Conservation (phyloP, 2,113 vertebrate species). For the Trematocara unimaculatum region DNA sequence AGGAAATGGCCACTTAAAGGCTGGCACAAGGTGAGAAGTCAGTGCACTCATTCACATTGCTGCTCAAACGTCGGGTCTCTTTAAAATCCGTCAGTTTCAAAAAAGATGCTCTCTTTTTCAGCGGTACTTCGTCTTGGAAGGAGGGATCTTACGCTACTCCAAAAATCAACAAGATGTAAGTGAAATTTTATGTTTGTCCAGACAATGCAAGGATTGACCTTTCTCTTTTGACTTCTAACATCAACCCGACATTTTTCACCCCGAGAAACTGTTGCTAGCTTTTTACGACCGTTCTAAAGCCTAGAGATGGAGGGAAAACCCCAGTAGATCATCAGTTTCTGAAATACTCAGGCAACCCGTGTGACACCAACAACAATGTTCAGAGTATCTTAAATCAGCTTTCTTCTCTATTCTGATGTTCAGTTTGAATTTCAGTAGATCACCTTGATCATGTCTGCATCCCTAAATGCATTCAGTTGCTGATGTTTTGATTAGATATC, state of each 20-base stretch:
- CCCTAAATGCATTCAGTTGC: not conserved
- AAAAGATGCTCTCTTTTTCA: constrained; percentile 30
- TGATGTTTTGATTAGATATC: not conserved
- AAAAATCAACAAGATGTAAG: constrained; percentile 87
- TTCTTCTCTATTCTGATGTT: not conserved
- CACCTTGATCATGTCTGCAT: not conserved
- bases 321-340: not conserved
- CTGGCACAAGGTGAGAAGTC: constrained; percentile 87
- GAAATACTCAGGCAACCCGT: not conserved
- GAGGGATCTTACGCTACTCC: constrained; percentile 81
- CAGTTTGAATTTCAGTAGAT: not conserved
- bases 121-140: constrained; percentile 88
- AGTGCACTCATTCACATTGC: rapidly evolving
- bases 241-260: not conserved
- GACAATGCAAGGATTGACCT: not conserved
- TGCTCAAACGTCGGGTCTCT: not conserved
- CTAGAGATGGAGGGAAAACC: not conserved
- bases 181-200: not conserved
- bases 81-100: not conserved
- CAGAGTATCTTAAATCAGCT: not conserved
- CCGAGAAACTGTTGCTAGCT: not conserved
- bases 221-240: not conserved
- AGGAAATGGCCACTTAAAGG: constrained; percentile 95
- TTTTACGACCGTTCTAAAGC: rapidly evolving
- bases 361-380: not conserved